These are phyloP conservation scores for Notospermus geniculatus DNA, from an alignment of 1,140 invertebrate genomes.

Conservation along the genomic window DNA sequence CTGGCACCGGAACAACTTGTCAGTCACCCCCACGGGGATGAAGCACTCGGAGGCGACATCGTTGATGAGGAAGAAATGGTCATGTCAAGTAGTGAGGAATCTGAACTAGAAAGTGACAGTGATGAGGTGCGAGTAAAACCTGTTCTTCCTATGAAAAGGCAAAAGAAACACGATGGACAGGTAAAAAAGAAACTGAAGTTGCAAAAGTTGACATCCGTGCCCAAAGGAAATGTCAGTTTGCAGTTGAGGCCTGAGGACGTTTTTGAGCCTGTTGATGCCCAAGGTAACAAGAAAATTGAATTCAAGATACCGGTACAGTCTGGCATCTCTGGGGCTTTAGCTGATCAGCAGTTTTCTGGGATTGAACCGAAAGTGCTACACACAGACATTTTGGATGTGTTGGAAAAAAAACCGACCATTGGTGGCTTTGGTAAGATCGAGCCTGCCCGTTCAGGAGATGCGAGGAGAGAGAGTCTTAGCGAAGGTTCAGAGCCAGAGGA, in stretches of 20 bases:
- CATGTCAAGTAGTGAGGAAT: conserved; percentile 62
- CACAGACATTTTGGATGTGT: neutral
- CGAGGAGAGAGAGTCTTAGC: conserved; percentile 40
- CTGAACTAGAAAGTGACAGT: conserved; percentile 75
- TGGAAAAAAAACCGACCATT: neutral
- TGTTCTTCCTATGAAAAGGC: conserved; percentile 57
- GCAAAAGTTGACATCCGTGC: conserved; percentile 53
- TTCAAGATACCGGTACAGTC: neutral
- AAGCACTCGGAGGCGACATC: conserved; percentile 4
- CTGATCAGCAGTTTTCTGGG: neutral
- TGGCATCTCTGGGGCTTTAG: neutral
- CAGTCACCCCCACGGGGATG: neutral
- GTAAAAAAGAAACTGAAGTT: conserved; percentile 67
- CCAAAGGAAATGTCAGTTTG: conserved; percentile 15
- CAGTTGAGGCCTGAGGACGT: neutral
- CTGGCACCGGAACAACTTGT: conserved; percentile 6
- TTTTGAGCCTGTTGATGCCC: neutral
- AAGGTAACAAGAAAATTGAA: conserved; percentile 24
- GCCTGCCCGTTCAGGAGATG: conserved; percentile 38
- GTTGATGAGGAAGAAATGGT: conserved; percentile 30
- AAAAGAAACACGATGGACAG: conserved; percentile 59
- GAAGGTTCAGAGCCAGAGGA: conserved; percentile 30
- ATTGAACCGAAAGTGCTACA: neutral
- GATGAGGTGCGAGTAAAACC: conserved; percentile 49
- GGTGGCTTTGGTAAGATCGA: conserved; percentile 31